Evolutionary conservation across 2,797 vertebrate genomes (phyloP), one percentile per base, ranked within the genome.

Genomic region (Gallirallus australis): DNA sequence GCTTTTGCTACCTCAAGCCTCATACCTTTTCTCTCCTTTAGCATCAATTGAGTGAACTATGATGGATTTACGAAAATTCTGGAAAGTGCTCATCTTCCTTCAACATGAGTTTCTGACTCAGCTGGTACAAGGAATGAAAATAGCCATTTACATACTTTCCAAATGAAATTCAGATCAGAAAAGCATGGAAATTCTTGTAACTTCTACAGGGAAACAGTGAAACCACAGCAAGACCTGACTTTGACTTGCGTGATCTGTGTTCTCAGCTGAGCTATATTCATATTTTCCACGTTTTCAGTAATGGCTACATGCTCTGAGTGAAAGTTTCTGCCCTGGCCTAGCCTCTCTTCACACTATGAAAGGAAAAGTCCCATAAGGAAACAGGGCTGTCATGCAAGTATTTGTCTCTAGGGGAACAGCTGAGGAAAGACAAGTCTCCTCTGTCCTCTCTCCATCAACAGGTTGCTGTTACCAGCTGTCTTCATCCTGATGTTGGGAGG

Each of bases 61-160:
- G 84, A 72, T 13, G 42, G 35, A 54, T 92, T 79, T 76, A 87
- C 87, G 75, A 93, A 89, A 92, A 89, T 82, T 90, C 70, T 92
- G 86, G 79, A 92, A 97, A 93, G 72, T 73, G 56, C 28, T 42
- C 3, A 4, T 70, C 68, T 87, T 82, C 61, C 80, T 45, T 88
- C 64, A 66, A 61, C 69, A n/a, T 80, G 82, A 94, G 28, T 50
- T 94, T 94, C 84, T 91, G 87, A 92, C 82, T 91, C 86, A 94
- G 72, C 72, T 4, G 12, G 69, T 52, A 83, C 31, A 42, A 94
- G 89, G 60, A 82, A 81, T 87, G 84, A 94, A 96, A 96, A 95
- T 57, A 95, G 40, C 33, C 40, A 42, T 95, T 83, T 95, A 65
- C 93, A 94, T 97, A 96, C 57, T 96, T 97, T 95, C 96, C 95